phyloP scores from a whole-genome alignment of 2,888 invertebrate genomes.

The Gryllus longicercus region DNA sequence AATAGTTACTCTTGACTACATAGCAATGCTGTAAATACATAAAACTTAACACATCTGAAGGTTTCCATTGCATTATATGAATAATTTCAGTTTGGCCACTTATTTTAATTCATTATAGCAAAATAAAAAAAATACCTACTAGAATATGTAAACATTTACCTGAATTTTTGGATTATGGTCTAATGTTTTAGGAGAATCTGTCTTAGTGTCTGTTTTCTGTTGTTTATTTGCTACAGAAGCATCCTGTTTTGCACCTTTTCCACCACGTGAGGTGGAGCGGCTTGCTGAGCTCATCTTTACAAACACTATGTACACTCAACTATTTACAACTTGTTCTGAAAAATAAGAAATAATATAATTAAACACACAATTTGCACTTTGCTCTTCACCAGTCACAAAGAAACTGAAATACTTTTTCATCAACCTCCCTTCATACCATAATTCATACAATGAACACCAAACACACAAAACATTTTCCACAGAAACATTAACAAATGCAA shows the following conservation, averaged over 20 bases:
- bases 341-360: constrained; percentile 48
- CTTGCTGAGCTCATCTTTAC: constrained; percentile 69
- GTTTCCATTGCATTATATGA: too few species aligned
- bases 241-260: constrained; percentile 45
- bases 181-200: constrained; percentile 59
- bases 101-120: too few species aligned
- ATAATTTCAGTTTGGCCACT: too few species aligned
- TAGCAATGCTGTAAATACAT: neutral
- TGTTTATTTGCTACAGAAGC: constrained; percentile 44
- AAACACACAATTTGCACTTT: neutral
- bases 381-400: too few species aligned
- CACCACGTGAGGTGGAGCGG: constrained; percentile 65
- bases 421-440: too few species aligned
- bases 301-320: constrained; percentile 68
- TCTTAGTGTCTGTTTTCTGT: constrained; percentile 55
- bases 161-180: constrained; percentile 55
- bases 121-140: too few species aligned
- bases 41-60: too few species aligned
- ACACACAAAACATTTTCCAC: too few species aligned
- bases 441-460: too few species aligned
- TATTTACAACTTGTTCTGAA: constrained; percentile 62
- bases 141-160: constrained; percentile 42
- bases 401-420: too few species aligned
- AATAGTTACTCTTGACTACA: neutral
- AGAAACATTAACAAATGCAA: too few species aligned